Evolutionary conservation across 1,140 invertebrate species (phyloP), one percentile per base, ranked within the genome.

Genomic region (Anastrepha ludens): DNA sequence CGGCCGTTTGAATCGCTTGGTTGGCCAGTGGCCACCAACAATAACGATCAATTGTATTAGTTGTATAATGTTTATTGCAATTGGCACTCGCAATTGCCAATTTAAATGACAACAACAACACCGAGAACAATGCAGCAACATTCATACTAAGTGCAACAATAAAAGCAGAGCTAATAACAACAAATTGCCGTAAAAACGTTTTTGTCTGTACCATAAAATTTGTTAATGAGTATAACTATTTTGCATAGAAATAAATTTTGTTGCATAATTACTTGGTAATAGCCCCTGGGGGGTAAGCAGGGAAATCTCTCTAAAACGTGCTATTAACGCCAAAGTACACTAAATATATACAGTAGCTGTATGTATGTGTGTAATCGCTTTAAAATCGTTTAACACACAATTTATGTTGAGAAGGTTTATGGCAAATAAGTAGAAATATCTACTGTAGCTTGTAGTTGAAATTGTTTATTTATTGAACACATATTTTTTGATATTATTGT

Each of bases 81-180:
- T 74, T 74, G 70, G 70, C 70, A 74, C 70, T 74, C 70, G 41
- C 13, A 74, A 17, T 74, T 74, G 70, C 41, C 70, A 47, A 47
- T 17, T 74, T 8, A 13, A 1, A n/a, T 44, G 44, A 17, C 41
- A 74, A 74, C 13, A 74, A 74, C 70, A 74, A 74, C 5, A 17
- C 6, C 39, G 5, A 13, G 3, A 67, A 65, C 8, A 29, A 20
- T 15, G 29, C 39, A 70, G 3, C 9, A 44, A 70, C 41, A 70
- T 70, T 13, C 29, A 11, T 70, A 29, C n/a, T 41, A 13, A 44
- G n/a, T 13, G n/a, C 60, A 62, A 17, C 13, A 17, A 62, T 62
- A 62, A 62, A 17, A n/a, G 15, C 60, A n/a, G 29, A 29, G 60
- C 60, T 15, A 62, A 17, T 62, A 62, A 15, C 60, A 62, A 62